Base-by-base conservation (phyloP, 2,888 invertebrate species). In the Dicranocentrus wangi region DNA sequence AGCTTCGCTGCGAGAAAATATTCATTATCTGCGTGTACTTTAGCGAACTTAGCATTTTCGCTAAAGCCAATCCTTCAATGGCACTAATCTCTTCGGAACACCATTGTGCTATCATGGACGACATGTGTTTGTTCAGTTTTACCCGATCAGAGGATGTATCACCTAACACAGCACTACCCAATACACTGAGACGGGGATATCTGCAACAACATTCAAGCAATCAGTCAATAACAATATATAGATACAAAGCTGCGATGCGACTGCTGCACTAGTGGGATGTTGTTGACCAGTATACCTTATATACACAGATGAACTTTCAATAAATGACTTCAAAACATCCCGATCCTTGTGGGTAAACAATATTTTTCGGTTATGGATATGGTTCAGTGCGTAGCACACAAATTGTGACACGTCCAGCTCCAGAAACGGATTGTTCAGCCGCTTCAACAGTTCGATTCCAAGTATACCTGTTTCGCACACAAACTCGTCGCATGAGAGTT, bases 11-110 rank as follows among this genome's bases (percentile, higher is more conserved):
- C 1, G 77, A 77, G 23, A 87, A 83, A 17, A 85, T 82, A 7
- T 76, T 79, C 66, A 81, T 77, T 1, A 87, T 79, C 63, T 85
- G 81, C 0, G 82, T 72, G 72, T 85, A 86, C 8, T 66, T 78
- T 15, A 86, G 58, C 10, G 65, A 77, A 8, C 81, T 75, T 10
- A 87, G 58, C 71, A 87, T 81, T 66, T 86, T 84, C 8, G 84
- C 83, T 3, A 87, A 47, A 7, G 86, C 85, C 7, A 81, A 17
- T 7, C 87, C 87, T 73, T 87, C 87, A 1, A 70, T 58, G 8
- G 81, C 43, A 25, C 70, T 83, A 5, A 86, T 66, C 43, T 87
- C 86, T 19, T 75, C 81, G 47, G 80, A 85, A 39, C 87, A 85
- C 86, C 86, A 82, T 25, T 72, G 69, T 10, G 69, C 43, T 47